phyloP scores from a whole-genome alignment of 1,140 invertebrate genomes.

The Oncopeltus fasciatus region DNA sequence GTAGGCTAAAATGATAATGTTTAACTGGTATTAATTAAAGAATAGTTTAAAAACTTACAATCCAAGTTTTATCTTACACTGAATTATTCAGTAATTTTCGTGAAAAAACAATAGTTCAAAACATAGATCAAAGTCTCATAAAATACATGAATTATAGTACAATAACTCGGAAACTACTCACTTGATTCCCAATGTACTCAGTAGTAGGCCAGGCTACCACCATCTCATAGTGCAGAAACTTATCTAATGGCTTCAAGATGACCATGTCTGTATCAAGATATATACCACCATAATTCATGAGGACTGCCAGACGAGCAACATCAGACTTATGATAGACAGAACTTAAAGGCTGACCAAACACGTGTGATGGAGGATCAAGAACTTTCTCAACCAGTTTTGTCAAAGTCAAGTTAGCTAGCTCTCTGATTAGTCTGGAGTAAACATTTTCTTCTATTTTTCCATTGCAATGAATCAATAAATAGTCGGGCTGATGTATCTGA shows the following conservation, averaged over 20 bases:
- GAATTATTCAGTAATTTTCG: too few species aligned
- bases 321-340: slow-evolving; percentile 30
- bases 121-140: not conserved
- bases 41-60: too few species aligned
- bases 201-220: slow-evolving; percentile 30
- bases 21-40: too few species aligned
- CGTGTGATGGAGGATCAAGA: slow-evolving; percentile 23
- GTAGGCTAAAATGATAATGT: too few species aligned
- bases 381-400: slow-evolving; percentile 17
- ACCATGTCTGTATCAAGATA: slow-evolving; percentile 32
- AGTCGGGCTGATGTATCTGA: slow-evolving; percentile 24
- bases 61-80: too few species aligned
- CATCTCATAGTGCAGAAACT: slow-evolving; percentile 30
- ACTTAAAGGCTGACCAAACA: slow-evolving; percentile 28
- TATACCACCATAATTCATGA: slow-evolving; percentile 31
- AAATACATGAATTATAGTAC: not conserved
- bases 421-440: slow-evolving; percentile 24
- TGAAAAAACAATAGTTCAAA: not conserved
- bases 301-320: slow-evolving; percentile 28
- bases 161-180: slow-evolving; percentile 7
- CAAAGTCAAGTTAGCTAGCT: slow-evolving; percentile 10
- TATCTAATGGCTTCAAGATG: slow-evolving; percentile 29
- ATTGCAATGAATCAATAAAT: slow-evolving; percentile 25
- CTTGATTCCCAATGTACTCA: slow-evolving; percentile 28
- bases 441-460: slow-evolving; percentile 19